Conservation (phyloP, 2,888 invertebrate genomes). For the Parnassius mnemosyne region DNA sequence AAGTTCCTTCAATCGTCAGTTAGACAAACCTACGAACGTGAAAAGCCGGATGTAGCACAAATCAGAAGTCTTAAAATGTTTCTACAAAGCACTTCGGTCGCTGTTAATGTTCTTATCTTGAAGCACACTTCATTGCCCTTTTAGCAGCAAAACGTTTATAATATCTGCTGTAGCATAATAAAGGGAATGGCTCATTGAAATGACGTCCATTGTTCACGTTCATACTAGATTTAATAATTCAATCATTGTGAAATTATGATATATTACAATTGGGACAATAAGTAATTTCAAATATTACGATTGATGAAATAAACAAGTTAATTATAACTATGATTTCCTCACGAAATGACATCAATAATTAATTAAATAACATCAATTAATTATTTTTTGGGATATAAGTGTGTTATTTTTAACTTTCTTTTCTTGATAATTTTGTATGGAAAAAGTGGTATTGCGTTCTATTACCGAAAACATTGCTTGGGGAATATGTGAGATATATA, state of each 20-base stretch:
- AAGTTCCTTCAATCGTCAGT: too few species aligned
- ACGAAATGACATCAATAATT: too few species aligned
- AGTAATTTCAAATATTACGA: conserved; percentile 8
- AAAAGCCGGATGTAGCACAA: too few species aligned
- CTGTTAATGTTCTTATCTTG: conserved; percentile 44
- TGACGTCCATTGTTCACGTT: conserved; percentile 47
- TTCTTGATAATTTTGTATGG: too few species aligned
- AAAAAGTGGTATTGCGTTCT: too few species aligned
- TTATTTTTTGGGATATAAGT: too few species aligned
- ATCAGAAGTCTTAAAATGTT: background rate
- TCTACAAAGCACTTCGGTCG: conserved; percentile 8
- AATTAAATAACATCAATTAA: too few species aligned
- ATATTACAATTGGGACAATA: conserved; percentile 7
- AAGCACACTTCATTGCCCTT: conserved; percentile 57
- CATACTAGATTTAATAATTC: conserved; percentile 56
- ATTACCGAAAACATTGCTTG: too few species aligned
- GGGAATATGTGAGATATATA: too few species aligned
- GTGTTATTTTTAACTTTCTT: too few species aligned
- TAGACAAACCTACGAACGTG: too few species aligned
- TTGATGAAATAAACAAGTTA: background rate
- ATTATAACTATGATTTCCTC: too few species aligned
- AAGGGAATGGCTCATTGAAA: conserved; percentile 25
- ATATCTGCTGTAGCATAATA: conserved; percentile 35
- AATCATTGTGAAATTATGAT: conserved; percentile 33
- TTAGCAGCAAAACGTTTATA: conserved; percentile 57